Conservation (phyloP, 92 coral and sea anemone genomes). For the Chrysogorgia sp. region DNA sequence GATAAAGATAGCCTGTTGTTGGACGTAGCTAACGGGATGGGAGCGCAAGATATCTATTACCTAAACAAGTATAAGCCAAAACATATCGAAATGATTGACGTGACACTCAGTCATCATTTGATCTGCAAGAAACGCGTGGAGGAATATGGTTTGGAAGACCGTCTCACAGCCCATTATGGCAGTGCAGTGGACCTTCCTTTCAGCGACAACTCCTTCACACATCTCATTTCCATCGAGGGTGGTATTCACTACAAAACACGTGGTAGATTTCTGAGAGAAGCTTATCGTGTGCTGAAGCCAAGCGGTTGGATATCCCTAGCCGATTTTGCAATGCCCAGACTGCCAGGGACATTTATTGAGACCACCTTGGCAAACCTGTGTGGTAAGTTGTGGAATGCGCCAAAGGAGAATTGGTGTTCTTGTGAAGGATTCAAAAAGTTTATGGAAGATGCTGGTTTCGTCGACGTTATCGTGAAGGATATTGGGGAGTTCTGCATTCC, state of each 20-base stretch:
- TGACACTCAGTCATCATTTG: constrained; percentile 33
- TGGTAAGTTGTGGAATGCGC: constrained; percentile 41
- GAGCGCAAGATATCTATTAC: constrained; percentile 46
- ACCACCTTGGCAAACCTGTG: constrained; percentile 1
- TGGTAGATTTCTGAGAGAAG: constrained; percentile 50
- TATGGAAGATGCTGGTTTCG: constrained; percentile 34
- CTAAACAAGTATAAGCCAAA: constrained; percentile 35
- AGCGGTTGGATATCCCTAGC: constrained; percentile 54
- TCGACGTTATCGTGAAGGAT: constrained; percentile 34
- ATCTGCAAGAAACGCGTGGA: constrained; percentile 24
- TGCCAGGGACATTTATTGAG: constrained; percentile 20
- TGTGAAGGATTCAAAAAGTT: constrained; percentile 10
- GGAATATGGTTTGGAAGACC: constrained; percentile 33
- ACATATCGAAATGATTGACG: constrained; percentile 42
- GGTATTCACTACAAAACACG: constrained; percentile 54
- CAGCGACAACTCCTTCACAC: constrained; percentile 47
- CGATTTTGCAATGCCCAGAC: constrained; percentile 25
- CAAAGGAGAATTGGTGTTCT: constrained; percentile 4
- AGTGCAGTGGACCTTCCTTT: constrained; percentile 59
- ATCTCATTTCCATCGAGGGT: constrained; percentile 59
- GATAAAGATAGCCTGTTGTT: constrained; percentile 28
- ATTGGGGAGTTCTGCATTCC: constrained; percentile 60
- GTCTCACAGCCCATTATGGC: constrained; percentile 60
- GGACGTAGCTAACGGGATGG: constrained; percentile 53
- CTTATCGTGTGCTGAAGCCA: constrained; percentile 65